Evolutionary conservation across 1,140 invertebrate genomes (phyloP), one percentile per base, ranked within the genome.

Genomic region (Zaprionus kolodkinae): DNA sequence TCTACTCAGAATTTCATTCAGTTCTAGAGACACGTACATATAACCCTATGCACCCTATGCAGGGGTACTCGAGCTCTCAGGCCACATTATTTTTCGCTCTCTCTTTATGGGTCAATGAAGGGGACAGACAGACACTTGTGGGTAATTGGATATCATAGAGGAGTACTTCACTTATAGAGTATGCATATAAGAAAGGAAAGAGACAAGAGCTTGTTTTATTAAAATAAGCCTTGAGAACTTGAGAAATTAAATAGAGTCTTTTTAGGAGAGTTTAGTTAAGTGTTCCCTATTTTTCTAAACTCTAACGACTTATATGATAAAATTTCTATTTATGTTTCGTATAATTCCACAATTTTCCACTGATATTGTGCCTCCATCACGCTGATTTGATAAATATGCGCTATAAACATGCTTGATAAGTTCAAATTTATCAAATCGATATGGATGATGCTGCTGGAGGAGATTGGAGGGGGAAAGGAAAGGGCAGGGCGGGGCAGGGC

Each of bases 391-490:
- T 59, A 68, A 64, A 79, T 79, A 45, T 43, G 7, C 9, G 12
- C 56, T 56, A 79, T 78, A 72, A 83, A 61, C 64, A 50, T 54
- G 61, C 66, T 63, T 52, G 79, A 86, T 77, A 88, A 69, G 62
- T 54, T 66, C 30, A 77, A 73, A 86, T 86, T 83, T 88, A 88
- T 86, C 83, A 86, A 83, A 59, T 17, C 50, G 21, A 56, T 30
- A 30, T 30, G 3, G 48, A 21, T 62, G 48, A 35, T 2, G 27
- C 15, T 15, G 10, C 3, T 30, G 3, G 27, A 3, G 27, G 27
- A 30, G 21, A 21, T 21, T 21, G 21, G 21, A 2, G 21, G 2
- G 12, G 25, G 30, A n/a, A n/a, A n/a, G 60, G n/a, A 27, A 17
- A 30, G 25, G 43, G 25, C 17, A 38, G 52, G 13, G 35, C 64